A percentile compares a stretch with the other conserved stretches of the same genome.
Evolutionary conservation across 2,888 invertebrate species (phyloP).

Genomic region (Protonemura montana): DNA sequence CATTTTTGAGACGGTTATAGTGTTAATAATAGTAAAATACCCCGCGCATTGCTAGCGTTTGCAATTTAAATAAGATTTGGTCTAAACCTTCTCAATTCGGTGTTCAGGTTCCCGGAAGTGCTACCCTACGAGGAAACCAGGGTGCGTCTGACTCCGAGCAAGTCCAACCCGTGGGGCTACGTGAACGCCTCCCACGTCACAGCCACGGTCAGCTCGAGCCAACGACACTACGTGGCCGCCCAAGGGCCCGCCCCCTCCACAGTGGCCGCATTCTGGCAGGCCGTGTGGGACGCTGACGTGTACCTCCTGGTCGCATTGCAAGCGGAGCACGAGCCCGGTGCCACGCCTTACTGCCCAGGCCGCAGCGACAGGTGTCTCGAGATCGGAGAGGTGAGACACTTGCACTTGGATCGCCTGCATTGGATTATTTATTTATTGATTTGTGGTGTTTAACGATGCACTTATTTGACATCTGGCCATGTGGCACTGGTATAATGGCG

Average conservation of each 20-base stretch:
- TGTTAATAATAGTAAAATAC: no score
- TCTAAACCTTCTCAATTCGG: no score
- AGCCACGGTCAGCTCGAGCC: slow-evolving; percentile 81
- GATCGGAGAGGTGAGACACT: slow-evolving; percentile 68
- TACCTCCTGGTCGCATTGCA: slow-evolving; percentile 82
- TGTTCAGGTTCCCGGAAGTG: slow-evolving; percentile 73
- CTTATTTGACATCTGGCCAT: no score
- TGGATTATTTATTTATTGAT: no score
- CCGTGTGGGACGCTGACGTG: slow-evolving; percentile 89
- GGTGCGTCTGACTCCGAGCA: slow-evolving; percentile 80
- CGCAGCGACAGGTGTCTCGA: slow-evolving; percentile 67
- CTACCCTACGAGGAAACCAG: slow-evolving; percentile 92
- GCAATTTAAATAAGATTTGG: no score
- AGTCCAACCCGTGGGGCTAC: slow-evolving; percentile 86
- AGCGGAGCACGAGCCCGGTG: slow-evolving; percentile 61
- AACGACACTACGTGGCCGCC: slow-evolving; percentile 86
- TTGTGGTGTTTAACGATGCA: no score
- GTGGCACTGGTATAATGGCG: no score
- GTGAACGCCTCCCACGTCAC: slow-evolving; percentile 92
- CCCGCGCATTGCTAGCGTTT: no score
- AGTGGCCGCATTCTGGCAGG: slow-evolving; percentile 81
- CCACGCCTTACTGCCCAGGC: slow-evolving; percentile 68
- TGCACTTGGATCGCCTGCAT: background rate
- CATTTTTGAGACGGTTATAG: no score
- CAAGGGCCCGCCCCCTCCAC: slow-evolving; percentile 72